These are phyloP conservation scores for Sander lucioperca DNA, from an alignment of 2,113 vertebrate genomes.

Conservation along the genomic window DNA sequence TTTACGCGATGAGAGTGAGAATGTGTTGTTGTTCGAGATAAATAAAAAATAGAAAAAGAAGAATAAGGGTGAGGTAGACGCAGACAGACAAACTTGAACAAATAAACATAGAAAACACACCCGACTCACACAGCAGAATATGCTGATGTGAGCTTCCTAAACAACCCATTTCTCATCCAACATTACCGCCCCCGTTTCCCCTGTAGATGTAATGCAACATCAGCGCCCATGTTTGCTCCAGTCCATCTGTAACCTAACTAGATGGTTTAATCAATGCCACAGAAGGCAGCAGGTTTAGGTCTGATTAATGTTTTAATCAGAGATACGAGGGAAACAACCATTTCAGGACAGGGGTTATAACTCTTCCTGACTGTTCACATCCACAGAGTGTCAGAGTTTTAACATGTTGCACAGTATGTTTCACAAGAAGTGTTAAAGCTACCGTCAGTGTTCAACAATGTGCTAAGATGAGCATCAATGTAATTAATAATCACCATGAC, in stretches of 20 bases:
- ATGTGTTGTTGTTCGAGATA: no score
- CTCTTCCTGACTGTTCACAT: conserved; percentile 33
- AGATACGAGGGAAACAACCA: conserved; percentile 41
- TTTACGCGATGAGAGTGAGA: no score
- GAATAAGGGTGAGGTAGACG: no score
- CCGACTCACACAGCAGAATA: background rate
- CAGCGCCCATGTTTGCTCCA: conserved; percentile 32
- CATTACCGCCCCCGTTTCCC: background rate
- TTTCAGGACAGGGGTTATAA: conserved; percentile 45
- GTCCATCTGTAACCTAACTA: conserved; percentile 58
- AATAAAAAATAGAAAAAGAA: no score
- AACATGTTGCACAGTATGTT: background rate
- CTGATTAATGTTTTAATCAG: conserved; percentile 80
- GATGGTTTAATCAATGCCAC: conserved; percentile 74
- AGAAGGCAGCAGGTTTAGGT: conserved; percentile 47
- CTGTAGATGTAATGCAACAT: conserved; percentile 45
- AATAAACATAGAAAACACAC: background rate
- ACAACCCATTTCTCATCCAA: conserved; percentile 40
- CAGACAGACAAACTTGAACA: background rate
- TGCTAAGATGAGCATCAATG: background rate
- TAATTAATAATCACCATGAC: background rate
- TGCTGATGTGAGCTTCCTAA: conserved; percentile 32
- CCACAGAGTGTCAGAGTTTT: conserved; percentile 17
- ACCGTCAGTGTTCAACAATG: background rate
- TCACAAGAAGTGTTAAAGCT: conserved; percentile 6